phyloP scores from a whole-genome alignment of 2,113 vertebrate genomes.

The Albula glossodonta region DNA sequence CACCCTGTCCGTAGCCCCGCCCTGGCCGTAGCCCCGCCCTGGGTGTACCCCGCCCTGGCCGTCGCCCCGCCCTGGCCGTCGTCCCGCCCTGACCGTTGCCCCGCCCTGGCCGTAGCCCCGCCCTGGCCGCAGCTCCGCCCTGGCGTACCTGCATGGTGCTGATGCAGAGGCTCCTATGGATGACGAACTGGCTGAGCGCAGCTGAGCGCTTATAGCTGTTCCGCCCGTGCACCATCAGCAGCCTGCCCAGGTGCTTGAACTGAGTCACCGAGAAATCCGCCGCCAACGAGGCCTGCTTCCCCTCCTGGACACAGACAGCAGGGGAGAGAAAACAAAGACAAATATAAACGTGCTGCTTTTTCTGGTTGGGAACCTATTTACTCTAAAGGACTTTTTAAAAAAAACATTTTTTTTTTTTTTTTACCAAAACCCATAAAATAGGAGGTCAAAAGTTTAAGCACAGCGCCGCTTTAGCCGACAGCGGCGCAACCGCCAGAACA shows the following conservation, averaged over 20 bases:
- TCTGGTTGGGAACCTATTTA: not conserved
- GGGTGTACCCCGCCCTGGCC: too few species aligned
- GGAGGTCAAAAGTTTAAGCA: not conserved
- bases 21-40: too few species aligned
- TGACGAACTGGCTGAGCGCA: constrained; percentile 97
- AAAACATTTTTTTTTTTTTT: constrained; percentile 6
- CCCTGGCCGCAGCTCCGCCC: not conserved
- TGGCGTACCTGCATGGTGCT: constrained; percentile 92
- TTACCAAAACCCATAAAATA: not conserved
- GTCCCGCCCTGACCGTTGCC: not conserved
- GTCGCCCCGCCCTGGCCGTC: not conserved
- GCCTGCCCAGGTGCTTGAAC: constrained; percentile 90
- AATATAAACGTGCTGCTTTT: not conserved
- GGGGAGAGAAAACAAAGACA: not conserved
- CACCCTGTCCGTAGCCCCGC: too few species aligned
- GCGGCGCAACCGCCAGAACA: not conserved
- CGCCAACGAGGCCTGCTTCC: constrained; percentile 92
- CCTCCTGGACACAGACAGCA: constrained; percentile 74
- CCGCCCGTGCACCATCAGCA: constrained; percentile 96
- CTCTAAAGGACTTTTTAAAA: constrained; percentile 13
- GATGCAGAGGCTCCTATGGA: constrained; percentile 95
- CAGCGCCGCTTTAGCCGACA: not conserved
- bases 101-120: not conserved
- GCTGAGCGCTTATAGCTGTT: constrained; percentile 98
- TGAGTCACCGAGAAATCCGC: constrained; percentile 97